Evolutionary conservation across 2,888 invertebrate genomes (phyloP).

Genomic region (Drosophila peninsularis): DNA sequence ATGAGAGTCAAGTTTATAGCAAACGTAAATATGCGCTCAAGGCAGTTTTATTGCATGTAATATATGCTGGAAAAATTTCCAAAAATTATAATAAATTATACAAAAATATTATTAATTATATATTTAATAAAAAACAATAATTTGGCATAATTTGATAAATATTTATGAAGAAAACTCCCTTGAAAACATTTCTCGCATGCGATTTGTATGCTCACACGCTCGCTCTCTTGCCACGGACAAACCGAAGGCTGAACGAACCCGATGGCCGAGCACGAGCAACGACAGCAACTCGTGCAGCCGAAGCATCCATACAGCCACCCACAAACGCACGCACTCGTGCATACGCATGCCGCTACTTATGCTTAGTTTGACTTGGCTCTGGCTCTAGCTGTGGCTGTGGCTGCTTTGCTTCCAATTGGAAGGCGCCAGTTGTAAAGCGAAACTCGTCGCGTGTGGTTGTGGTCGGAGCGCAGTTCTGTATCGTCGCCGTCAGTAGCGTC

Average conservation of each 20-base stretch:
- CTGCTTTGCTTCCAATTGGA: slow-evolving; percentile 60
- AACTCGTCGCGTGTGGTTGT: slow-evolving; percentile 75
- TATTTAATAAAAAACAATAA: no score
- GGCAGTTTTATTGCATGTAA: not conserved
- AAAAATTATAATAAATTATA: not conserved
- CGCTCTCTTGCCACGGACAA: slow-evolving; percentile 30
- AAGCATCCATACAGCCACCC: slow-evolving; percentile 55
- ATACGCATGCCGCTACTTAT: slow-evolving; percentile 51
- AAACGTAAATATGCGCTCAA: slow-evolving; percentile 19
- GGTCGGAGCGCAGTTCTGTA: slow-evolving; percentile 34
- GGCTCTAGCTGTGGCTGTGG: slow-evolving; percentile 11
- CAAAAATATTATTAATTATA: not conserved
- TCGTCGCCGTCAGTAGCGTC: slow-evolving; percentile 11
- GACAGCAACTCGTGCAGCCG: slow-evolving; percentile 38
- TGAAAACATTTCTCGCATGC: slow-evolving; percentile 59
- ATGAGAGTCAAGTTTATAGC: slow-evolving; percentile 55
- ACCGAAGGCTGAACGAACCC: slow-evolving; percentile 18
- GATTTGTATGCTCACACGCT: slow-evolving; percentile 36
- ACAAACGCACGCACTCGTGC: slow-evolving; percentile 36
- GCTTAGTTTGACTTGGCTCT: slow-evolving; percentile 15
- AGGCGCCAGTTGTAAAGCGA: slow-evolving; percentile 74
- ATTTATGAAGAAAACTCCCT: not conserved
- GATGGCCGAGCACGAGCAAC: slow-evolving; percentile 28
- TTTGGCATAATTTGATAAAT: not conserved
- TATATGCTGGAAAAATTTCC: not conserved